Conservation (phyloP, 2,888 invertebrate genomes). For the Ashinkailepas kermadecensis region DNA sequence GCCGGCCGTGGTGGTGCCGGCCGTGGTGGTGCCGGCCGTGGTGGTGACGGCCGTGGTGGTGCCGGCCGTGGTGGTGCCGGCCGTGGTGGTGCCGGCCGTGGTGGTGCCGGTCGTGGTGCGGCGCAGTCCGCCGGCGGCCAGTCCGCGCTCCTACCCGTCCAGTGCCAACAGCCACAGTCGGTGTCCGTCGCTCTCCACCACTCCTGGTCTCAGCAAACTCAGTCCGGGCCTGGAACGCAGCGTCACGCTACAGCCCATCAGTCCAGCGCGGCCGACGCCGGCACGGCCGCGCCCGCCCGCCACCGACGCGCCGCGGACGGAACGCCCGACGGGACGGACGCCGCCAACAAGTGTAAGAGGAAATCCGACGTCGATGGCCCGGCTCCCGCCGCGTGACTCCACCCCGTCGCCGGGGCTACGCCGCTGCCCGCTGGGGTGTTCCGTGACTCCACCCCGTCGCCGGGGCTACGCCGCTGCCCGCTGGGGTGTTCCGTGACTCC, state of each 20-base stretch:
- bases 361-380: conserved; percentile 18
- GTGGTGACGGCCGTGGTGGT: too few species aligned
- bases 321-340: conserved; percentile 24
- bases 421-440: too few species aligned
- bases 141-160: conserved; percentile 37
- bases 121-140: conserved; percentile 27
- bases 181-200: conserved; percentile 38
- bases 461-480: too few species aligned
- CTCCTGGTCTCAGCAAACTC: conserved; percentile 40
- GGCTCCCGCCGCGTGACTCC: too few species aligned
- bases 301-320: conserved; percentile 29
- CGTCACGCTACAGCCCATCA: conserved; percentile 35
- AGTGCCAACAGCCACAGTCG: conserved; percentile 39
- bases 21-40: too few species aligned
- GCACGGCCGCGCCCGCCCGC: conserved; percentile 33
- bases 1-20: too few species aligned
- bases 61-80: too few species aligned
- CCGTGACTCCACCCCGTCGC: too few species aligned
- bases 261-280: conserved; percentile 35
- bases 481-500: too few species aligned
- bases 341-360: conserved; percentile 45
- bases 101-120: neutral
- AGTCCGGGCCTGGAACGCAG: conserved; percentile 31
- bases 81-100: too few species aligned
- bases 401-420: too few species aligned